A percentile compares a stretch with the other conserved stretches of the same genome.
phyloP scores from a whole-genome alignment of 2,888 invertebrate species.

The Bombyx huttoni region DNA sequence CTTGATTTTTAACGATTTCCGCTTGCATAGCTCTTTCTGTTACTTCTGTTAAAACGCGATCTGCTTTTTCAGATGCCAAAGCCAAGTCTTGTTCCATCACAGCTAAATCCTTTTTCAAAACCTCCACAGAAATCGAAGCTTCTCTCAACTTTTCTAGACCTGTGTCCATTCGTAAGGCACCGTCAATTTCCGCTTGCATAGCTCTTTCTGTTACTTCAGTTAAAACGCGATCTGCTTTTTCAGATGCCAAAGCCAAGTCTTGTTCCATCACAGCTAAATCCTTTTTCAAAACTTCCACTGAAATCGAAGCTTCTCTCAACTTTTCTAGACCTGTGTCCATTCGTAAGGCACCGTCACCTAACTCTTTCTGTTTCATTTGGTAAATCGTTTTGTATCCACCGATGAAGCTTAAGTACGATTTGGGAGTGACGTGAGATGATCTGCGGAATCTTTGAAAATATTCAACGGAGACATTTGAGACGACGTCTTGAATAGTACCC shows the following conservation, averaged over 20 bases:
- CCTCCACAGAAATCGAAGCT: slow-evolving; percentile 93
- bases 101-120: slow-evolving; percentile 91
- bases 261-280: slow-evolving; percentile 95
- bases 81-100: slow-evolving; percentile 96
- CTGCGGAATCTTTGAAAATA: slow-evolving; percentile 93
- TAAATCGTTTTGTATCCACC: slow-evolving; percentile 96
- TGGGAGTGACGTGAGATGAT: slow-evolving; percentile 96
- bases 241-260: slow-evolving; percentile 92
- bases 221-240: slow-evolving; percentile 90
- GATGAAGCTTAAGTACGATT: slow-evolving; percentile 96
- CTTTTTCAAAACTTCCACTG: slow-evolving; percentile 91
- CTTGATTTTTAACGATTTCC: slow-evolving; percentile 95
- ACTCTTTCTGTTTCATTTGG: slow-evolving; percentile 87
- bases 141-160: slow-evolving; percentile 95
- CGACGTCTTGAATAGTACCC: slow-evolving; percentile 94
- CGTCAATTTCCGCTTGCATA: slow-evolving; percentile 89
- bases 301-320: slow-evolving; percentile 93
- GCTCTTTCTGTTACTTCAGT: slow-evolving; percentile 94
- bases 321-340: slow-evolving; percentile 98
- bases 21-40: slow-evolving; percentile 96
- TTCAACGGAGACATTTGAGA: slow-evolving; percentile 86
- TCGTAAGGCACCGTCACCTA: slow-evolving; percentile 89
- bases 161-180: slow-evolving; percentile 94
- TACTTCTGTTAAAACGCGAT: slow-evolving; percentile 88
- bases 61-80: slow-evolving; percentile 93